phyloP scores from a whole-genome alignment of 2,888 invertebrate genomes.

The Clusia tigrina region DNA sequence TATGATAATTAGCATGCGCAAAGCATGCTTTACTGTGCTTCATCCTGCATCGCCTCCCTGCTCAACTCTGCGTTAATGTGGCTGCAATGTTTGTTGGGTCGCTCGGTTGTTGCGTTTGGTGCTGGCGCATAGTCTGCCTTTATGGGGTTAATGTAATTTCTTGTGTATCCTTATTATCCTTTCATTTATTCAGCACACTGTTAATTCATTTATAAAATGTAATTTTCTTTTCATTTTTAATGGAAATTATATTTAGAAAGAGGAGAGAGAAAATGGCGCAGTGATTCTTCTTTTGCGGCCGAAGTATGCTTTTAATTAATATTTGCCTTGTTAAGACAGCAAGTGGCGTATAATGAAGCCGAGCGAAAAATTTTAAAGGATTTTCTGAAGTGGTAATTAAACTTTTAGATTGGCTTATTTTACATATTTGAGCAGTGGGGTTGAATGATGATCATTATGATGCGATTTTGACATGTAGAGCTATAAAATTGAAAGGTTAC shows the following conservation, averaged over 20 bases:
- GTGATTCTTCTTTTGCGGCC: not conserved
- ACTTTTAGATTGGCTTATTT: slow-evolving; percentile 7
- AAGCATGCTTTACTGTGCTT: not conserved
- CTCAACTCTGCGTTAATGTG: not conserved
- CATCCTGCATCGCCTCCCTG: not conserved
- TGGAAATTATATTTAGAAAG: slow-evolving; percentile 15
- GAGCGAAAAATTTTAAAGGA: not conserved
- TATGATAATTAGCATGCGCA: slow-evolving; percentile 46
- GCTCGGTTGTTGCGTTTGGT: not conserved
- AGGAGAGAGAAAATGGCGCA: too few relatives aligned
- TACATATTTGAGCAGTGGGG: not conserved
- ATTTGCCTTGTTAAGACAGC: slow-evolving; percentile 41
- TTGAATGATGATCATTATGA: too few relatives aligned
- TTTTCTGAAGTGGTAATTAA: slow-evolving; percentile 1
- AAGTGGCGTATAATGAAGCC: not conserved
- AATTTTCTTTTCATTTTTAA: slow-evolving; percentile 29
- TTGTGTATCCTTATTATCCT: slow-evolving; percentile 57
- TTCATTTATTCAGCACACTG: slow-evolving; percentile 60
- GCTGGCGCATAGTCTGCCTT: not conserved
- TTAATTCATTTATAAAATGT: slow-evolving; percentile 59
- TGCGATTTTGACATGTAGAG: too few relatives aligned
- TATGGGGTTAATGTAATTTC: slow-evolving; percentile 17
- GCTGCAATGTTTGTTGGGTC: not conserved
- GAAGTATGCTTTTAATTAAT: slow-evolving; percentile 47
- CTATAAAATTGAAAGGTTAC: too few relatives aligned